Base-by-base conservation (phyloP, 2,113 vertebrate species). In the Apus apus region DNA sequence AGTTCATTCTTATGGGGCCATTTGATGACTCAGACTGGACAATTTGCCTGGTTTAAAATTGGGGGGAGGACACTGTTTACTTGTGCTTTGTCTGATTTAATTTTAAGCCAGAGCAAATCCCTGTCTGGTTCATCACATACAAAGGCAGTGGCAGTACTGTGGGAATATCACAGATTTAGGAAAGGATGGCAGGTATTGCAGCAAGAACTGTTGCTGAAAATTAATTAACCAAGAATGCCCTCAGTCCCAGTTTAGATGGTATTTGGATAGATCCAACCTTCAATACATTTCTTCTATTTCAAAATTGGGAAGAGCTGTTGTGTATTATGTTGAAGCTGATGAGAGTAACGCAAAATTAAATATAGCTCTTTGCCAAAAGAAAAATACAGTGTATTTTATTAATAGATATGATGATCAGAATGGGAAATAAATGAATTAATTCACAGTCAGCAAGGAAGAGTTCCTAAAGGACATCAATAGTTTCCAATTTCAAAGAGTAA, bases 401-500 rank as follows among this genome's bases (percentile, higher is more conserved):
- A 77, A 77, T 66, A 57, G 46, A 50, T 43, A 46, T 71, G 38
- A 61, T 90, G 27, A 94, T 70, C 5, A 8, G 34, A 86, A 82
- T 25, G 10, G 54, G 20, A 92, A 96, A 81, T 71, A 91, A 92
- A 90, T 74, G 12, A 26, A 89, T 30, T 84, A 74, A 80, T 79
- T 87, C 58, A 81, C 57, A 90, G 46, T 79, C 70, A 94, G 58
- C 43, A 82, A 90, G 40, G 45, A 82, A 9, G 8, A 93, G 86
- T 68, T 94, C 85, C 87, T 95, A 90, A 93, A 94, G 95, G 73
- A 97, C 96, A 97, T 95, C 85, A 94, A 93, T 97, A 67, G 23
- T 89, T 94, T 94, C 89, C 58, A 85, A 85, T 91, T 68, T 87
- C 54, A 96, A 95, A 85, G 60, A 85, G 71, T 94, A 88, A 94